Evolutionary conservation across 1,140 invertebrate genomes (phyloP), one percentile per base, ranked within the genome.

Genomic region (Drosophila mojavensis): DNA sequence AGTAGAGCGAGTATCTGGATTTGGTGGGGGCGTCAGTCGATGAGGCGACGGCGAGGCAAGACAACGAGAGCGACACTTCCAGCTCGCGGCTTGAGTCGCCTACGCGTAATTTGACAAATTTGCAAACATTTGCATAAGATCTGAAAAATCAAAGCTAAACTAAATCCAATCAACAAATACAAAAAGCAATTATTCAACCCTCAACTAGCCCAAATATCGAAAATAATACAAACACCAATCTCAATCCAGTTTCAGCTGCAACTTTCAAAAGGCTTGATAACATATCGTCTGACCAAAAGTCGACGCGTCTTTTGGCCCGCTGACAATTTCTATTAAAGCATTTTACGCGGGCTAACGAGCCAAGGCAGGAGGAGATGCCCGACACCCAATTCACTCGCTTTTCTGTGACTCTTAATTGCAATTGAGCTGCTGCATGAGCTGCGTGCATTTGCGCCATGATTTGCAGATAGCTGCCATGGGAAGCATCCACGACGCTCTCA

Each of bases 381-480:
- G 36, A 39, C 36, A 39, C 36, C 36, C 33, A 53, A 62, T 85
- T 79, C 78, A 74, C 62, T 73, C 39, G 53, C 55, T 70, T 78
- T 69, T 86, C 79, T 75, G 66, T 68, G 67, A 76, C 53, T 80
- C 80, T 89, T 89, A 89, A 89, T 90, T 89, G 84, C 80, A 84
- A 84, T 83, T 89, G 85, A 83, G 84, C 77, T 81, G 75, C 70
- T 66, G 81, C 82, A 85, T 86, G 75, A 77, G 81, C 79, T 85
- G 82, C 79, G 82, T 86, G 82, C 82, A 86, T 81, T 86, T 86
- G 82, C 79, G 83, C 83, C 76, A 88, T 86, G 83, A 88, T 86
- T 88, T 78, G 55, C 84, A 81, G 83, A 86, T 86, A 83, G 74
- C 55, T 64, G 39, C 68, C 72, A 82, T 79, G 76, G 68, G 63